Percentiles rank a stretch among this genome's conserved stretches.
These are phyloP conservation scores for Drosophila santomea DNA, from an alignment of 1,140 invertebrate species.

Conservation along the genomic window DNA sequence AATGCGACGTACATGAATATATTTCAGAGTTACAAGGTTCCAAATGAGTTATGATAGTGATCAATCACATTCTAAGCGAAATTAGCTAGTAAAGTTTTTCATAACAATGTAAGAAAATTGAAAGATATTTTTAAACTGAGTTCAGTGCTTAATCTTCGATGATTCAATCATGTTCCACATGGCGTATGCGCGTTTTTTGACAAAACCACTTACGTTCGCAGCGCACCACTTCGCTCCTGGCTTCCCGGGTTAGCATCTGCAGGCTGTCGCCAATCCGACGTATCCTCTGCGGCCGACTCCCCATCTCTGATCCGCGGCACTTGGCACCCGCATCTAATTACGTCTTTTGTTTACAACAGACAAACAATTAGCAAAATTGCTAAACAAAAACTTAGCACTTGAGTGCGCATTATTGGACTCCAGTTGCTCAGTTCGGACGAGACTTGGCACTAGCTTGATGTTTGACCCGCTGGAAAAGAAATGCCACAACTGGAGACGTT, in stretches of 20 bases:
- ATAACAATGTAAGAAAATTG: no score
- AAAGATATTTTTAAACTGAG: neutral
- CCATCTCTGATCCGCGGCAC: constrained; percentile 46
- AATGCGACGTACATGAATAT: constrained; percentile 48
- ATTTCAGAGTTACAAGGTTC: constrained; percentile 44
- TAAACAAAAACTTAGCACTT: constrained; percentile 78
- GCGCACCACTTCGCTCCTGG: constrained; percentile 54
- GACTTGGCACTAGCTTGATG: constrained; percentile 12
- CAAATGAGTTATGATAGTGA: constrained; percentile 31
- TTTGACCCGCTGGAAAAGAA: neutral
- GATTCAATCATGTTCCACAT: neutral
- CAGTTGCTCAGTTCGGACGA: constrained; percentile 16
- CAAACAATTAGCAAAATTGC: constrained; percentile 80
- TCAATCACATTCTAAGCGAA: constrained; percentile 40
- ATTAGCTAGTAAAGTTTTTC: neutral
- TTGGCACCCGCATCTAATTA: constrained; percentile 40
- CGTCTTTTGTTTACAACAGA: constrained; percentile 55
- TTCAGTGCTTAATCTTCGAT: neutral
- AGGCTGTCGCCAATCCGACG: constrained; percentile 69
- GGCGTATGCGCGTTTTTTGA: neutral
- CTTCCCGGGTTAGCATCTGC: constrained; percentile 72
- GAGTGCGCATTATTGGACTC: constrained; percentile 65
- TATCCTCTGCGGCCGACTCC: constrained; percentile 51
- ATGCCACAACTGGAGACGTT: constrained; percentile 39
- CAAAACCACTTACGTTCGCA: constrained; percentile 71